phyloP scores from a whole-genome alignment of 1,140 invertebrate genomes.

The Chrysopa pallens region DNA sequence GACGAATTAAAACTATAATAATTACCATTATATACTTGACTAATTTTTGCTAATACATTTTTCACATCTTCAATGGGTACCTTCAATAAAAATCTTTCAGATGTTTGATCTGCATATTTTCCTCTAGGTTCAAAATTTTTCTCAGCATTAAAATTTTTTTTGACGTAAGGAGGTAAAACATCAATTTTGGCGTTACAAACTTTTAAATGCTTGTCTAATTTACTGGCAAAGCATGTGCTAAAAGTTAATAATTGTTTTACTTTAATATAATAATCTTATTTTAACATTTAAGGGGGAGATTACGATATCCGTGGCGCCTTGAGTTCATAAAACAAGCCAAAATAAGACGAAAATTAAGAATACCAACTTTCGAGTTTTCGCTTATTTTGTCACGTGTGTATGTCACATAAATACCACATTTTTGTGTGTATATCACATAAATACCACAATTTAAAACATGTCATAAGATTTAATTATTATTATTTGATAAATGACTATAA shows the following conservation, averaged over 20 bases:
- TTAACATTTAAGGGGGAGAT: too few species aligned
- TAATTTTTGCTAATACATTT: conserved; percentile 26
- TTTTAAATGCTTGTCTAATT: conserved; percentile 50
- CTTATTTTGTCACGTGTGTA: too few species aligned
- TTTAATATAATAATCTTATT: conserved; percentile 8
- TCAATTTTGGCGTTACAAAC: conserved; percentile 52
- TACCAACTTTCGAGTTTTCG: too few species aligned
- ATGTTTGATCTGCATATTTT: conserved; percentile 5
- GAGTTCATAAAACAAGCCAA: too few species aligned
- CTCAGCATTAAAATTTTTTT: conserved; percentile 38
- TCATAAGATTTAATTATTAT: too few species aligned
- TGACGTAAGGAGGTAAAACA: conserved; percentile 33
- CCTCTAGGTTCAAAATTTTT: conserved; percentile 8
- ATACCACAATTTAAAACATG: too few species aligned
- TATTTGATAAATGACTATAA: too few species aligned
- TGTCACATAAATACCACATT: too few species aligned
- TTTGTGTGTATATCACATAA: too few species aligned
- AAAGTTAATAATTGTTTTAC: conserved; percentile 14
- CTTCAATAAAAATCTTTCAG: conserved; percentile 21
- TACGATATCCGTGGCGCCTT: too few species aligned
- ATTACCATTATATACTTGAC: conserved; percentile 23
- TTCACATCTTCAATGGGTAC: conserved; percentile 23
- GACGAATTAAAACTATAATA: neutral
- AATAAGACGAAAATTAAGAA: too few species aligned
- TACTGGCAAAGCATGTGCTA: conserved; percentile 53